Percentiles rank a stretch among this genome's conserved stretches.
Conservation (phyloP, 2,113 vertebrate species). For the Lycocorax pyrrhopterus region DNA sequence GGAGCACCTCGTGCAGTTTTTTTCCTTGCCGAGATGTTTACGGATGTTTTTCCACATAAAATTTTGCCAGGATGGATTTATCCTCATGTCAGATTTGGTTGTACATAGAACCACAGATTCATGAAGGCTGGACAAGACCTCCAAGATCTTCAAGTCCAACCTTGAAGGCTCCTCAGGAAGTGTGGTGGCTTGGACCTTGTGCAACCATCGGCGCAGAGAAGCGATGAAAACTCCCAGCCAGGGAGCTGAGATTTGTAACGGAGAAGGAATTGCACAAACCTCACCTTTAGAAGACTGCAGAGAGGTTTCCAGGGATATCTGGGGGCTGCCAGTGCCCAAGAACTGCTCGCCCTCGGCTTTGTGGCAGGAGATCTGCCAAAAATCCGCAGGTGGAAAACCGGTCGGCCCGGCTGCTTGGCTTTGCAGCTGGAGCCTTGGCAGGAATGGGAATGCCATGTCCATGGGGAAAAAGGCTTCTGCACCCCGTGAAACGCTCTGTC, state of each 20-base stretch:
- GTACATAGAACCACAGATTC: background rate
- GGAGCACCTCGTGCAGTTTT: background rate
- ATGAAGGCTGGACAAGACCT: background rate
- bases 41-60: background rate
- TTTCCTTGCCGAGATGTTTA: background rate
- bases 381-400: background rate
- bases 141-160: background rate
- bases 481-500: rapidly evolving
- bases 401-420: background rate
- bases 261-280: background rate
- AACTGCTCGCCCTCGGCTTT: background rate
- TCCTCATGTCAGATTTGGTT: background rate
- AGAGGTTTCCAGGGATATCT: background rate
- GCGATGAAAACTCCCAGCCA: background rate
- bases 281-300: background rate
- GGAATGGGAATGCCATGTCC: background rate
- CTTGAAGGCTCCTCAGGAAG: background rate
- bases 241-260: background rate
- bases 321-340: background rate
- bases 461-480: background rate
- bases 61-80: background rate
- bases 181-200: background rate
- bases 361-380: background rate
- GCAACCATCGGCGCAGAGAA: background rate
- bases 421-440: background rate